Evolutionary conservation across 1,140 invertebrate species (phyloP).

Genomic region (Triops longicaudatus): DNA sequence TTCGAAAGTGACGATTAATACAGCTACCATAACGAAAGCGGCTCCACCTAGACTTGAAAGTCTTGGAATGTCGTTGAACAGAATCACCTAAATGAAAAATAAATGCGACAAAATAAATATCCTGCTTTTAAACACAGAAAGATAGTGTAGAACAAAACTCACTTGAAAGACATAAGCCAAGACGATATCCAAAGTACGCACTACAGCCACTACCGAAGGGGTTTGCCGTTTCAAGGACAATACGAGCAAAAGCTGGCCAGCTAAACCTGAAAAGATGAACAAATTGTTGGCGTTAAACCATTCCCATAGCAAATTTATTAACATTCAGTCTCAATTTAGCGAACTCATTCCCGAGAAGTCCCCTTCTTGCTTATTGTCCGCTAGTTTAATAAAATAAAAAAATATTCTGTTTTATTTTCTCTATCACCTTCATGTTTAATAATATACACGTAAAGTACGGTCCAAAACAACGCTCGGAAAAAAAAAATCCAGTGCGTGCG

Average conservation of each 20-base stretch:
- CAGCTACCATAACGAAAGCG: neutral
- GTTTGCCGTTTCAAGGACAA: conserved; percentile 1
- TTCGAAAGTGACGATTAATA: conserved; percentile 20
- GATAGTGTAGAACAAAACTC: neutral
- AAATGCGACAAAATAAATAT: neutral
- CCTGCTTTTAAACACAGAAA: neutral
- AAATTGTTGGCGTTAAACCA: neutral
- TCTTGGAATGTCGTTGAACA: conserved; percentile 16
- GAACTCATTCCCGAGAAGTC: too few species aligned
- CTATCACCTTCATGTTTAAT: too few species aligned
- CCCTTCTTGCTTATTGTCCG: too few species aligned
- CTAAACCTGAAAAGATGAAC: neutral
- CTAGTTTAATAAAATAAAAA: too few species aligned
- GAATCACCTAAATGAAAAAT: neutral
- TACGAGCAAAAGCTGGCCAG: conserved; percentile 16
- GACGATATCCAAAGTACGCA: conserved; percentile 18
- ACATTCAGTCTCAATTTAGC: too few species aligned
- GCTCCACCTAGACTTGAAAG: conserved; percentile 11
- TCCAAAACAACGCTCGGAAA: too few species aligned
- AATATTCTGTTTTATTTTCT: too few species aligned
- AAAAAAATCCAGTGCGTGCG: too few species aligned
- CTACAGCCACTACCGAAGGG: neutral
- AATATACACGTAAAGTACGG: too few species aligned
- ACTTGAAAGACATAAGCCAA: conserved; percentile 22
- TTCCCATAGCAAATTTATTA: neutral